Conservation (phyloP, 1,140 invertebrate species). For the Oncopeltus fasciatus region DNA sequence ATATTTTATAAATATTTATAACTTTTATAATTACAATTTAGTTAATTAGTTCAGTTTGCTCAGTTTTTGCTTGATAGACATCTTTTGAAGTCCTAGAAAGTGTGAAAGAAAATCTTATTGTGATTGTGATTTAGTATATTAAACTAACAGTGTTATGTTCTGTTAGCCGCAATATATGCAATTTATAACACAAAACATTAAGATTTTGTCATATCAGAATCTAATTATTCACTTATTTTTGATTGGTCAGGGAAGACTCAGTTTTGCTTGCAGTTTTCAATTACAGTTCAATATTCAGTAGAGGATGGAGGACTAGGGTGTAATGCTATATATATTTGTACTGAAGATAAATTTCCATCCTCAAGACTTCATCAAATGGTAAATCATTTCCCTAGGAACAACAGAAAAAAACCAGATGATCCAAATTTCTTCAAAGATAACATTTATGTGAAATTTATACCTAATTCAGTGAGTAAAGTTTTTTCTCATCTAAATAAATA, state of each 20-base stretch:
- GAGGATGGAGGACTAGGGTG: constrained; percentile 32
- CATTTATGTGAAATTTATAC: constrained; percentile 44
- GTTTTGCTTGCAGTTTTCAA: constrained; percentile 55
- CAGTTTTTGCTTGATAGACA: no score
- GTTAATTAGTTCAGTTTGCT: no score
- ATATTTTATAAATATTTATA: no score
- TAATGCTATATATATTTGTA: constrained; percentile 59
- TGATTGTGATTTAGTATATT: no score
- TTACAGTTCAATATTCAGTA: constrained; percentile 40
- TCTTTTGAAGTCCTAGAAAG: no score
- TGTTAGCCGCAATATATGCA: no score
- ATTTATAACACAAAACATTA: no score
- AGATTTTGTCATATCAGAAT: no score
- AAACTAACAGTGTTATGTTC: no score
- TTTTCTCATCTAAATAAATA: no score
- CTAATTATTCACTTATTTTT: not conserved
- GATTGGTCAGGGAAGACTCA: constrained; percentile 50
- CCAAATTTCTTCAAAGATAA: constrained; percentile 32
- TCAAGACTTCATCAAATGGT: constrained; percentile 42
- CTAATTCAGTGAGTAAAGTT: constrained; percentile 36
- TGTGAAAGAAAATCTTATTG: no score
- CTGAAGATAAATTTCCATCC: constrained; percentile 59
- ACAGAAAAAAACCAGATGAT: constrained; percentile 24
- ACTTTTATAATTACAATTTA: no score
- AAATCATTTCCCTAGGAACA: constrained; percentile 20